Base-by-base conservation (phyloP, 2,113 vertebrate species). In the Benitochromis conjunctus region DNA sequence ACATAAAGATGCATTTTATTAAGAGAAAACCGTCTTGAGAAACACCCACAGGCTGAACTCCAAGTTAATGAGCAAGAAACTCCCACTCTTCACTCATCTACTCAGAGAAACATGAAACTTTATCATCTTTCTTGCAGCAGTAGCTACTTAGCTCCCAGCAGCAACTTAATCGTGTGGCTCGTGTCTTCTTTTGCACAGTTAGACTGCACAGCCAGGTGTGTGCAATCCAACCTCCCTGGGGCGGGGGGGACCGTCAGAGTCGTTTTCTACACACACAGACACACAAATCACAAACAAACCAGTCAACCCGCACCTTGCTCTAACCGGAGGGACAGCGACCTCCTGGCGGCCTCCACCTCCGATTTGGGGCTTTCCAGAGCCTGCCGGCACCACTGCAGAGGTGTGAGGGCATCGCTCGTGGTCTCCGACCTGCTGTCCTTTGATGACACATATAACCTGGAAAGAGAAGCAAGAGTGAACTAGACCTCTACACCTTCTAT, bases 301-400 rank as follows among this genome's bases (percentile, higher is more conserved):
- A 29, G n/a, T 36, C 10, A 14, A 56, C 7, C 29, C 7, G 18
- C 7, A 99, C 98, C 98, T 97, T 98, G 97, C 74, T 98, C 97
- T 88, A 98, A 90, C 74, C 96, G 96, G 56, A 98, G 97, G 89
- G 96, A 97, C 9, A 98, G 90, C 3, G 97, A 97, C 18, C 97
- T 96, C 88, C 96, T 97, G 77, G 96, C 95, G 14, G 97, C 94
- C 89, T 98, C 97, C 94, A 97, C 93, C 87, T 98, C 97, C 0
- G 97, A 96, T 86, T 93, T 96, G 19, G 97, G 97, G 62, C 96
- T 92, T 92, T 99, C 97, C 87, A 99, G 95, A 86, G 96, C 94
- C 36, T 94, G 97, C 46, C 98, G 96, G 93, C 97, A 98, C 98
- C 98, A 99, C 91, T 98, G 96, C 84, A 98, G 93, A 57, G 98